phyloP scores from a whole-genome alignment of 2,888 invertebrate genomes.

The Phaedon cochleariae region DNA sequence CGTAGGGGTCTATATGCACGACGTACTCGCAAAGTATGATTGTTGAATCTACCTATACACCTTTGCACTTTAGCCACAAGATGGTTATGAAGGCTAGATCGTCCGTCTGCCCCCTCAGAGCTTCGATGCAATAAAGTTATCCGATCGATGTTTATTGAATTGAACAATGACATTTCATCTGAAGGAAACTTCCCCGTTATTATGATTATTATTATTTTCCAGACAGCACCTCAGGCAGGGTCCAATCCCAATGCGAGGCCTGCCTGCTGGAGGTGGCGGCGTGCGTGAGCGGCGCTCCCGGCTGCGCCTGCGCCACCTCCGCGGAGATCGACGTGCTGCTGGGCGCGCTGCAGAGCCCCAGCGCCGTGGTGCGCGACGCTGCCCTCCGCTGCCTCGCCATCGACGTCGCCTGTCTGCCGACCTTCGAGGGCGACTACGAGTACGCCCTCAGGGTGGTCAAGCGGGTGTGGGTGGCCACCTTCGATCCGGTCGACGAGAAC shows the following conservation, averaged over 20 bases:
- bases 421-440: constrained; percentile 67
- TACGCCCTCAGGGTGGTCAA: constrained; percentile 71
- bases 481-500: constrained; percentile 82
- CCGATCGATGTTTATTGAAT: no score
- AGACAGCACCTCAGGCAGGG: constrained; percentile 72
- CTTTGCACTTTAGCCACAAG: no score
- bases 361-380: constrained; percentile 79
- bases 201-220: no score
- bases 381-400: constrained; percentile 77
- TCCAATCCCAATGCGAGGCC: constrained; percentile 80
- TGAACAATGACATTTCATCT: no score
- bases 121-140: no score
- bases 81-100: no score
- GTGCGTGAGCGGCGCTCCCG: constrained; percentile 74
- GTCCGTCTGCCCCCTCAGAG: no score
- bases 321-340: constrained; percentile 82
- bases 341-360: constrained; percentile 77
- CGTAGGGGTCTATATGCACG: no score
- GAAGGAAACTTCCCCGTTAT: no score
- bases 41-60: no score
- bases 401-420: constrained; percentile 70
- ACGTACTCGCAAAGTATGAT: no score
- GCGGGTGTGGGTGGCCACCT: constrained; percentile 84
- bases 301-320: constrained; percentile 69
- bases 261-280: constrained; percentile 83